Base-by-base conservation (phyloP, 2,888 invertebrate genomes). In the Itoplectis maculator region DNA sequence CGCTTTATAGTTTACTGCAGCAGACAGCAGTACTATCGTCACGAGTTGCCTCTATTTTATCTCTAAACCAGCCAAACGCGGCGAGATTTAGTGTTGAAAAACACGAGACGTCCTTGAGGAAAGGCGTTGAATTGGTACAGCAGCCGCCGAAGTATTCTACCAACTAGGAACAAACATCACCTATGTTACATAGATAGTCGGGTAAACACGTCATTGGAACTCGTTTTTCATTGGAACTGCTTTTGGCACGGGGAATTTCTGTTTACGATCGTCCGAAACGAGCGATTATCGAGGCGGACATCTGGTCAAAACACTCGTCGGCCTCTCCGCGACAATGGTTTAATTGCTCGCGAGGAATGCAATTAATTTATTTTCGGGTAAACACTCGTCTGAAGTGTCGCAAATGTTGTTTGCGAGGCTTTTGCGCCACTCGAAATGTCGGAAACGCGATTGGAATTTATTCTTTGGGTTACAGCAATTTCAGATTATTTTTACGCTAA, bases 191-290 rank as follows among this genome's bases (percentile, higher is more conserved):
- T 18, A 6, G 51, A 20, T 9, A n/a, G 35, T 35, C 59, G 59
- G 15, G 66, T 66, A 66, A 66, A 66, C 66, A 42, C 6, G 47
- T 15, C 8, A 35, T 9, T 7, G 47, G 35, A n/a, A 35, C 7
- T 45, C n/a, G 29, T 0, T 2, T 29, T 5, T 2, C 8, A 18
- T 6, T 8, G 47, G 35, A 76, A 75, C 18, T 65, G 56, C 47
- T 75, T 72, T 59, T 81, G 80, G 75, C 70, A 47, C 70, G 40
- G 2, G 6, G 1, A n/a, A 23, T 69, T 20, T 40, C 54, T 51
- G 13, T 42, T 63, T 69, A n/a, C 37, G 20, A 51, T 51, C 8
- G 20, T 9, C 2, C 8, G 6, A 4, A 15, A 49, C n/a, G 45
- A 4, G 3, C n/a, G 13, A 15, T 49, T 15, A 15, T 49, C 15